Base-by-base conservation (phyloP, 2,113 vertebrate genomes). In the Colistium nudipinnis region DNA sequence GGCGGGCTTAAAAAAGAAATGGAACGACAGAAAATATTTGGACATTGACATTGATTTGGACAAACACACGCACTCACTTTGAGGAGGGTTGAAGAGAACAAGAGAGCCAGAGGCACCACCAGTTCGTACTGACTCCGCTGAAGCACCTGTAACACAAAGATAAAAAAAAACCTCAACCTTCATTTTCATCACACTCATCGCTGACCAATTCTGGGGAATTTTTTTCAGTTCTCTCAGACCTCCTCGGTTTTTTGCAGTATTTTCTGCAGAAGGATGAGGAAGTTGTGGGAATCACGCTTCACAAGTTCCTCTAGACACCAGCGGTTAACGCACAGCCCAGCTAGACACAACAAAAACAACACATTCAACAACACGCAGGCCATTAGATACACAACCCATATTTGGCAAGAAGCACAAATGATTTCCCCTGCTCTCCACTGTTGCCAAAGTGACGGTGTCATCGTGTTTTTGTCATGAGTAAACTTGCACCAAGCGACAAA, bases 231-330 rank as follows among this genome's bases (percentile, higher is more conserved):
- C 19, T 72, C 3, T 13, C 87, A n/a, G 27, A 97, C 97, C 95
- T 97, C 92, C 59, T 84, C 89, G 48, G 96, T 94, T 89, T 95
- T 98, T 87, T 86, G 81, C 22, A 99, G 86, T 73, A 98, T 94
- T 88, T 96, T 95, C 76, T 98, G 95, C 39, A 98, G 88, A 0
- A 98, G 95, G 80, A 98, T 97, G 77, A 97, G 90, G 87, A 96
- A 96, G 92, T 98, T 95, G 11, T 92, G 76, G 0, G 95, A 90
- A 43, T 99, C 95, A 59, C 97, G 85, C 86, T 94, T 97, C 52
- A 98, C 95, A 68, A 99, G 93, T 89, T 98, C 96, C 90, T 97
- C 96, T 54, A 99, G 91, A 87, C 95, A 98, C 97, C 97, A 99
- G 83, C 95, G 96, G 85, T 96, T 99, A 60, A 98, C 92, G 81